Evolutionary conservation across 2,888 invertebrate genomes (phyloP).

Genomic region (Balanococcus diminutus): DNA sequence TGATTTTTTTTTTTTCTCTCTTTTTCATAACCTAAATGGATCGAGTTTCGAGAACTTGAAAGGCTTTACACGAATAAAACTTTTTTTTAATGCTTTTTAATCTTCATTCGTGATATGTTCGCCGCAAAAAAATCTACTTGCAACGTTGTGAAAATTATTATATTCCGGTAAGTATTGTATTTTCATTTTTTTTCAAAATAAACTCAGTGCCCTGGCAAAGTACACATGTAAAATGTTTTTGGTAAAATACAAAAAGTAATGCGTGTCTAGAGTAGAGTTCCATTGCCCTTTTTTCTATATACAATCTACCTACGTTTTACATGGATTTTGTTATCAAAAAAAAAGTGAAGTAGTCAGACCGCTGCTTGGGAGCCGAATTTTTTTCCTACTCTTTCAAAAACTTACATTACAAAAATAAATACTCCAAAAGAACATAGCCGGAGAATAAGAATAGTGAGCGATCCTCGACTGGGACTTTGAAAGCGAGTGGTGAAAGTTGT

Average conservation of each 20-base stretch:
- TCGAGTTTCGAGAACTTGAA: slow-evolving; percentile 12
- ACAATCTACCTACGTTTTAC: neutral
- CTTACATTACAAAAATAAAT: too few relatives aligned
- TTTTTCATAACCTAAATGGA: slow-evolving; percentile 26
- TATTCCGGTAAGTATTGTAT: neutral
- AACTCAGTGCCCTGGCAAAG: neutral
- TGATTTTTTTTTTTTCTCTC: neutral
- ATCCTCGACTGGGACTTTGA: too few relatives aligned
- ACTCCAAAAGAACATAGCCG: too few relatives aligned
- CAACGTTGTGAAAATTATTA: neutral
- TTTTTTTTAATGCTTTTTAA: neutral
- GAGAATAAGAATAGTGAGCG: too few relatives aligned
- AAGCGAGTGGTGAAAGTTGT: too few relatives aligned
- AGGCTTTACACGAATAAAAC: neutral
- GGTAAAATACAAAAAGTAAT: neutral
- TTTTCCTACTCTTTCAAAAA: too few relatives aligned
- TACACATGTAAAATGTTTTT: neutral
- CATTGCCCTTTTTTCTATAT: neutral
- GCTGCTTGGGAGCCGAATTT: too few relatives aligned
- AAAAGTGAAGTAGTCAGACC: too few relatives aligned
- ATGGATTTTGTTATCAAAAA: neutral
- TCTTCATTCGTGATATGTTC: neutral
- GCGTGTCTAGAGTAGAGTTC: neutral
- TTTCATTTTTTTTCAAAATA: neutral
- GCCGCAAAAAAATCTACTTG: neutral